Conservation (phyloP, 1,140 invertebrate genomes). For the Aleiodes sp. region DNA sequence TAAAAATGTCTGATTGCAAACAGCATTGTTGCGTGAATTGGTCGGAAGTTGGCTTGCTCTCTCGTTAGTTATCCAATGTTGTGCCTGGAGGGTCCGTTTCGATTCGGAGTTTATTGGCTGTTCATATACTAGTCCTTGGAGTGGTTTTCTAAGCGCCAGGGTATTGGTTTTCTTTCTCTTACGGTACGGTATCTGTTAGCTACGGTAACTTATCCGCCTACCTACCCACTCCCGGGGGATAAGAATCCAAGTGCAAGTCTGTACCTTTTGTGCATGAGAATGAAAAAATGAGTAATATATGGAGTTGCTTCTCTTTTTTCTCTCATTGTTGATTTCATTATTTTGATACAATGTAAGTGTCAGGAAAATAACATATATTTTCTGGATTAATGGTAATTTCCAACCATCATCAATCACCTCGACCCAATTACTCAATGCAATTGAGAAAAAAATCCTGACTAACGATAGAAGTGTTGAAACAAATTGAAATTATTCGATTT, state of each 20-base stretch:
- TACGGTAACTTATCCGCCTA: slow-evolving; percentile 28
- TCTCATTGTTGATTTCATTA: too few species aligned
- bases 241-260: background rate
- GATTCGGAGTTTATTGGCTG: slow-evolving; percentile 24
- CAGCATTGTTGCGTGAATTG: background rate
- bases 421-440: too few species aligned
- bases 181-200: background rate
- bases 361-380: too few species aligned
- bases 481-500: background rate
- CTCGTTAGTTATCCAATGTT: slow-evolving; percentile 26
- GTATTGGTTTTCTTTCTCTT: slow-evolving; percentile 12
- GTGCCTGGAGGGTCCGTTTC: slow-evolving; percentile 19
- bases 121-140: background rate
- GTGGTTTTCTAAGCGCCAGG: background rate
- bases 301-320: too few species aligned
- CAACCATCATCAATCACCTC: too few species aligned
- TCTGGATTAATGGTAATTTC: too few species aligned
- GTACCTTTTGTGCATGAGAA: too few species aligned
- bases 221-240: slow-evolving; percentile 12
- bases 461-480: background rate
- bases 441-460: too few species aligned
- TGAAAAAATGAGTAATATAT: too few species aligned
- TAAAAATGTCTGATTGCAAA: background rate
- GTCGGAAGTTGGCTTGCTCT: background rate
- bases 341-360: too few species aligned